Conservation (phyloP, 1,140 invertebrate species). For the Nixonia krombeini region DNA sequence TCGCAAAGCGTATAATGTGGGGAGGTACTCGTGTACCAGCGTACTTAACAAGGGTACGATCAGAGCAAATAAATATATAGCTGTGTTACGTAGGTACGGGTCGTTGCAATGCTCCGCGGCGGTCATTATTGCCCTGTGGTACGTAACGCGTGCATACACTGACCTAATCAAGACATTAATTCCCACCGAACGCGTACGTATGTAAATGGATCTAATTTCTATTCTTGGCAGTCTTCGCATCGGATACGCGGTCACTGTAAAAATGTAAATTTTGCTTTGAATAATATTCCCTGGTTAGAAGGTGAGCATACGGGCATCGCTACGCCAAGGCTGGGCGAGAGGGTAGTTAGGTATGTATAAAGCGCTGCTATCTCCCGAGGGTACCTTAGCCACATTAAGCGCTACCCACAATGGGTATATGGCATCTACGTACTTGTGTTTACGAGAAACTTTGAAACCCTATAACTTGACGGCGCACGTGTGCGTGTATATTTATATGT, state of each 20-base stretch:
- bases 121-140: conserved; percentile 28
- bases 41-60: conserved; percentile 12
- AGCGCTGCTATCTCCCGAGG: conserved; percentile 46
- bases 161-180: conserved; percentile 63
- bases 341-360: conserved; percentile 47
- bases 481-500: conserved; percentile 14
- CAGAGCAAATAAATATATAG: conserved; percentile 3
- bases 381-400: conserved; percentile 51
- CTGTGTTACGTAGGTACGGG: neutral
- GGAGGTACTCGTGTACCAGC: conserved; percentile 1
- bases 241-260: conserved; percentile 55
- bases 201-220: conserved; percentile 62
- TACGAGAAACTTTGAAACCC: conserved; percentile 36
- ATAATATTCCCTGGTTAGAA: conserved; percentile 51
- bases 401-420: conserved; percentile 38
- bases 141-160: conserved; percentile 37
- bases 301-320: conserved; percentile 10
- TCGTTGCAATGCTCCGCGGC: conserved; percentile 8
- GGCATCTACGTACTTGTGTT: conserved; percentile 38
- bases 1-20: neutral
- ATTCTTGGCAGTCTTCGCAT: conserved; percentile 52
- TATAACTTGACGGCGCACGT: conserved; percentile 21
- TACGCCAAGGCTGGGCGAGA: conserved; percentile 10
- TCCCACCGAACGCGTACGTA: conserved; percentile 52
- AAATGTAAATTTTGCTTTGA: conserved; percentile 61